Evolutionary conservation across 2,113 vertebrate genomes (phyloP), one percentile per base, ranked within the genome.

Genomic region (Phoenicopterus ruber): DNA sequence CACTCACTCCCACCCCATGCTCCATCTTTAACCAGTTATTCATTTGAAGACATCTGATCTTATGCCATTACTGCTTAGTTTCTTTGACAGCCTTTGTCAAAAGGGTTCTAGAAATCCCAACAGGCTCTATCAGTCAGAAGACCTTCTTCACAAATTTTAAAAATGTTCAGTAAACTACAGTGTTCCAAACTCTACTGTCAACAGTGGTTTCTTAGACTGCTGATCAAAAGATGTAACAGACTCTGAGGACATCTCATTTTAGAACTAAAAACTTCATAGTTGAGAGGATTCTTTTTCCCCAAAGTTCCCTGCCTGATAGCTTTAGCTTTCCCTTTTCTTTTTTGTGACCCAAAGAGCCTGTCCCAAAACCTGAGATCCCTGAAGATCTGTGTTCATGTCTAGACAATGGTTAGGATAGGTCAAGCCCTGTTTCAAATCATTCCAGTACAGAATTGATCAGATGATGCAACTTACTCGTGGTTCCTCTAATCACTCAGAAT

Each of bases 401-500:
- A 24, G 26, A 44, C 9, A 63, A 70, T 5, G 9, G 26, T 63
- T 73, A 87, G 17, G 19, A 17, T 18, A 52, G n/a, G 38, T n/a
- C n/a, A 74, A 73, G 25, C 12, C 17, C 16, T 14, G 5, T n/a
- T 86, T 52, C 24, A 3, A 67, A 26, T 36, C 19, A 42, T 71
- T 47, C 34, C 34, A 57, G 40, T 24, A 29, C 17, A 32, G 46
- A 90, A 86, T 2, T 67, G 20, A n/a, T 32, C 0, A 0, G 21
- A 89, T 84, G 59, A 31, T 21, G 3, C 4, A 73, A 38, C 15
- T 74, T 69, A 25, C 9, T 57, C 0, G 4, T 42, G 36, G 19
- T 65, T 73, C 38, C 26, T 34, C 18, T 61, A 69, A 52, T 15
- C 38, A 42, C 24, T 44, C 29, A 70, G 80, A 61, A 79, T 8